Base-by-base conservation (phyloP, 1,140 invertebrate genomes). In the Drosophila prosaltans region DNA sequence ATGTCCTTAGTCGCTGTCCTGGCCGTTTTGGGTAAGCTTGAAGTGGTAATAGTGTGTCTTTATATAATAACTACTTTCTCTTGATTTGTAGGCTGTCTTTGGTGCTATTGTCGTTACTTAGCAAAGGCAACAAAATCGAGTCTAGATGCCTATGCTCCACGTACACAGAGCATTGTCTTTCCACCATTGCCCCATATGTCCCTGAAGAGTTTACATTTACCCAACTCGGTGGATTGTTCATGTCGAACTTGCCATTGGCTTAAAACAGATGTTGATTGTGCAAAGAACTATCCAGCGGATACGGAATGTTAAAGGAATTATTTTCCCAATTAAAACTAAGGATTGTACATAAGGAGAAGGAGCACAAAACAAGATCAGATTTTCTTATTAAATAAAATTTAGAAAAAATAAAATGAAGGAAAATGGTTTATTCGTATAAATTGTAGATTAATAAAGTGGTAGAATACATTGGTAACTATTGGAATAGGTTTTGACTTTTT, bases 161-260 rank as follows among this genome's bases (percentile, higher is more conserved):
- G 81, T 7, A 65, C 82, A 36, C 78, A 81, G 60, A 86, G 82
- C 54, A 85, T 85, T 68, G 78, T 85, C 40, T 85, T 81, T 81
- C 81, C 81, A n/a, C 21, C 59, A n/a, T 0, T 84, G 43, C 81
- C 81, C 77, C 57, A 83, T 73, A 64, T 83, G 83, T 58, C 64
- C 72, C 6, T 76, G 73, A 55, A 30, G 41, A 26, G 24, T 11
- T 8, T 1, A 8, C 51, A 54, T 54, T 54, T 3, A 11, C 76
- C 30, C 64, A 64, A 39, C n/a, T 36, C 32, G 3, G 6, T 58
- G 1, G 65, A 72, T 16, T 84, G 81, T 39, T 36, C 66, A 0
- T 80, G 81, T 59, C 55, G 24, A 2, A 43, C 24, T 30, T 83
- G 81, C 0, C 32, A 36, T 41, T 63, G 54, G 28, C 9, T 43